Evolutionary conservation across 2,797 vertebrate genomes (phyloP), one percentile per base, ranked within the genome.

Genomic region (Cuculus canorus): DNA sequence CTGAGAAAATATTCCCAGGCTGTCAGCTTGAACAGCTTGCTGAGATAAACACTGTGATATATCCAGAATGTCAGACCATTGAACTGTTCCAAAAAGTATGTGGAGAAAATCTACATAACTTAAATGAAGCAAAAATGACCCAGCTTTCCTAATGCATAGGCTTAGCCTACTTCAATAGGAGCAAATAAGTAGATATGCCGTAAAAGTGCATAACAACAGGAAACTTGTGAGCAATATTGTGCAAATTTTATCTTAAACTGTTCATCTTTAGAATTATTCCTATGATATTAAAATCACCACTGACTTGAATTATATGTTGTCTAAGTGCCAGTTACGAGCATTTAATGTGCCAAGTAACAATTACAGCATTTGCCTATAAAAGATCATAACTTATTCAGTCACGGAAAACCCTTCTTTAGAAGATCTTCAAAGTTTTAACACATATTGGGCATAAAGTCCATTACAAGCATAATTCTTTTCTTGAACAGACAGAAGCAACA

Each of bases 291-390:
- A 69, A 89, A 95, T 87, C 87, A 87, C 45, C 69, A 86, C 81
- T 91, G 93, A 53, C 50, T 86, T 66, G 70, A 88, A 92, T 86
- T 93, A 92, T 61, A 71, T 80, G 54, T 43, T 96, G 77, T 60
- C 75, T 88, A 96, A 96, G 79, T 94, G 80, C 75, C 80, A 96
- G 60, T 82, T 72, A 82, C 8, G 50, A 96, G 84, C 79, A 70
- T 72, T 92, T 93, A 96, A 88, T 54, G 71, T 91, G 75, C 57
- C 9, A 61, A 85, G 52, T 70, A 90, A 90, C 65, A 92, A 79
- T 78, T 75, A 52, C 27, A 89, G 72, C 33, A 87, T 6, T 8
- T 53, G 85, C 56, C 37, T 66, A 70, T 90, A 63, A 86, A 94
- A 88, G 45, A 94, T 75, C 64, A 54, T 32, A 0, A 35, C 17